A percentile compares a stretch with the other conserved stretches of the same genome.
Conservation (phyloP, 2,113 vertebrate genomes). For the Leptobrachium leishanense region DNA sequence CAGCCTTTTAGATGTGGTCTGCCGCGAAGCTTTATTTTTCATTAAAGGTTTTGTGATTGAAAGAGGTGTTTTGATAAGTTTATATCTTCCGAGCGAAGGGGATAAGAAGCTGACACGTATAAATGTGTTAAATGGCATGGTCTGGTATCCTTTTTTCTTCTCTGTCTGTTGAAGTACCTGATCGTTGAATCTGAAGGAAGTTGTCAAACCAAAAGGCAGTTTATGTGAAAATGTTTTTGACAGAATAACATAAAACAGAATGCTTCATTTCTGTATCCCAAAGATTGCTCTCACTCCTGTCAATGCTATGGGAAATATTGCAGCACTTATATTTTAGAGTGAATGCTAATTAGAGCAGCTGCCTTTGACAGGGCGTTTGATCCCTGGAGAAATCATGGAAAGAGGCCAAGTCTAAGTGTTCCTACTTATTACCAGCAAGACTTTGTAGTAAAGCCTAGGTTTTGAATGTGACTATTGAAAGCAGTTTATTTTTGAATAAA, state of each 20-base stretch:
- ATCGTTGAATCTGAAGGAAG: slow-evolving; percentile 15
- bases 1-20: too few relatives aligned
- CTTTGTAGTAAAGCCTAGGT: slow-evolving; percentile 52
- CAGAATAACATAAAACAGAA: not conserved
- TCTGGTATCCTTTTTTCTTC: not conserved
- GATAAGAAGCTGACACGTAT: not conserved
- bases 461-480: slow-evolving; percentile 45
- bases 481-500: not conserved
- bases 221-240: slow-evolving; percentile 12
- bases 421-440: slow-evolving; percentile 46
- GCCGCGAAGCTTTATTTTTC: too few relatives aligned
- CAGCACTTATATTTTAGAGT: slow-evolving; percentile 43
- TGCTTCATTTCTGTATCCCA: not conserved
- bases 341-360: slow-evolving; percentile 63
- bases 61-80: too few relatives aligned
- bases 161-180: not conserved
- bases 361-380: slow-evolving; percentile 50
- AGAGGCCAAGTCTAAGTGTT: slow-evolving; percentile 53
- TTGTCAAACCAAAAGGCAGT: slow-evolving; percentile 11
- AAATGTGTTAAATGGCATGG: not conserved
- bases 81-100: too few relatives aligned
- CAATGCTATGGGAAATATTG: slow-evolving; percentile 45
- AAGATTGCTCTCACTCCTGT: slow-evolving; percentile 2
- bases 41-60: too few relatives aligned
- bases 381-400: slow-evolving; percentile 55